A percentile compares a stretch with the other conserved stretches of the same genome.
phyloP scores from a whole-genome alignment of 64 coral and sea anemone genomes.

The Montipora efflorescens region DNA sequence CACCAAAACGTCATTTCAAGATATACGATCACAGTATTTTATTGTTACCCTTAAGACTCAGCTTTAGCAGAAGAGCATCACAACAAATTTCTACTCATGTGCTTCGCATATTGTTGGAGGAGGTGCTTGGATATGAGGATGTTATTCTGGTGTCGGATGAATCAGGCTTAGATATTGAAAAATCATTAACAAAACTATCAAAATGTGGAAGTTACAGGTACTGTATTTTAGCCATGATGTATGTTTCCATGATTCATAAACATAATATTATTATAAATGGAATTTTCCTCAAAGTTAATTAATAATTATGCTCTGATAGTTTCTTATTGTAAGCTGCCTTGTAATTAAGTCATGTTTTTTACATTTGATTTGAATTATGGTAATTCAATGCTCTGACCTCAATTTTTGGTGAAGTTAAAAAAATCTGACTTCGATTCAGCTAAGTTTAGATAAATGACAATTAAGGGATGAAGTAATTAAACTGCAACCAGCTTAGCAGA shows the following conservation, averaged over 20 bases:
- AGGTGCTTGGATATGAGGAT: constrained; percentile 84
- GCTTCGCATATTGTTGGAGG: constrained; percentile 75
- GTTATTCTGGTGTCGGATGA: constrained; percentile 64
- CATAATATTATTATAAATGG: no score
- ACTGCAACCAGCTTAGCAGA: no score
- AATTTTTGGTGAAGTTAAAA: no score
- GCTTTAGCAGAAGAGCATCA: constrained; percentile 46
- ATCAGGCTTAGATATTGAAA: constrained; percentile 20
- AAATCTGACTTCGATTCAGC: no score
- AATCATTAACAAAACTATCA: constrained; percentile 53
- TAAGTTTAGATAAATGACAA: no score
- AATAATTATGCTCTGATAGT: no score
- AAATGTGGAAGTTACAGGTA: constrained; percentile 31
- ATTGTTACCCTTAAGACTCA: constrained; percentile 33
- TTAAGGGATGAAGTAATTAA: no score
- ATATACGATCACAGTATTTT: constrained; percentile 22
- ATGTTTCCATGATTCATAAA: neutral
- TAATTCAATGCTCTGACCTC: no score
- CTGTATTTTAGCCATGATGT: neutral
- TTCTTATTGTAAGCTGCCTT: no score
- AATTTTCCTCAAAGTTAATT: no score
- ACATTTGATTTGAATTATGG: no score
- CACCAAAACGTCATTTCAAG: constrained; percentile 33
- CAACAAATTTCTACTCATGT: constrained; percentile 86
- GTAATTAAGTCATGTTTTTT: no score